Conservation (phyloP, 2,888 invertebrate genomes). For the Coenonympha glycerion region DNA sequence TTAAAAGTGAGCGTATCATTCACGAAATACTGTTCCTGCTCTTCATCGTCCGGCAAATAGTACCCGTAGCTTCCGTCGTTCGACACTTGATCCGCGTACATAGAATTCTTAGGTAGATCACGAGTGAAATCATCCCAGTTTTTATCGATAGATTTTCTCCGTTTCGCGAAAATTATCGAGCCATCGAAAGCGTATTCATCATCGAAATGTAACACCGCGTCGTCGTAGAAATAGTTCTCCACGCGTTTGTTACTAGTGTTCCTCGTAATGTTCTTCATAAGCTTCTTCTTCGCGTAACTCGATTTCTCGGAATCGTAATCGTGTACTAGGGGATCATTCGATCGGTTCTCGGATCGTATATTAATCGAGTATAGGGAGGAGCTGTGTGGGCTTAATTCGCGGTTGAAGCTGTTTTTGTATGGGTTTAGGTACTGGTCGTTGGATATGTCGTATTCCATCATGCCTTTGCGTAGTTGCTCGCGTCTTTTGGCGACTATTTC, state of each 20-base stretch:
- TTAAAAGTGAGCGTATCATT: slow-evolving; percentile 69
- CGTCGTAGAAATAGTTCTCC: slow-evolving; percentile 71
- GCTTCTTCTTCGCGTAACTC: slow-evolving; percentile 64
- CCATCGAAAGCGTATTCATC: slow-evolving; percentile 71
- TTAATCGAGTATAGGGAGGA: slow-evolving; percentile 64
- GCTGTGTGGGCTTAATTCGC: slow-evolving; percentile 51
- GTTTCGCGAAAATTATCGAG: slow-evolving; percentile 63
- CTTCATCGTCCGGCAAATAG: slow-evolving; percentile 62
- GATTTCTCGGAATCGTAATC: slow-evolving; percentile 69
- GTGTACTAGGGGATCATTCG: slow-evolving; percentile 66
- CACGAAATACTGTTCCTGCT: slow-evolving; percentile 58
- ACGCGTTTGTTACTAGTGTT: slow-evolving; percentile 50
- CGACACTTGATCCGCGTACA: slow-evolving; percentile 52
- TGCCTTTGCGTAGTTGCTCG: slow-evolving; percentile 61
- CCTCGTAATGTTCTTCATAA: slow-evolving; percentile 66
- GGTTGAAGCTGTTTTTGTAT: slow-evolving; percentile 48
- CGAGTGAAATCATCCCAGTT: slow-evolving; percentile 58
- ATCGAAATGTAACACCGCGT: slow-evolving; percentile 66
- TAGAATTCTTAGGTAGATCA: slow-evolving; percentile 45
- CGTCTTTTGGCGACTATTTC: slow-evolving; percentile 65
- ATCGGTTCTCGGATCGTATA: slow-evolving; percentile 54
- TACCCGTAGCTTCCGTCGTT: slow-evolving; percentile 70
- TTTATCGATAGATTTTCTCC: slow-evolving; percentile 65
- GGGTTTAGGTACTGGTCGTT: slow-evolving; percentile 53
- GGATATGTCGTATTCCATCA: slow-evolving; percentile 58